Base-by-base conservation (phyloP, 1,140 invertebrate species). In the Anoplolepis gracilipes region DNA sequence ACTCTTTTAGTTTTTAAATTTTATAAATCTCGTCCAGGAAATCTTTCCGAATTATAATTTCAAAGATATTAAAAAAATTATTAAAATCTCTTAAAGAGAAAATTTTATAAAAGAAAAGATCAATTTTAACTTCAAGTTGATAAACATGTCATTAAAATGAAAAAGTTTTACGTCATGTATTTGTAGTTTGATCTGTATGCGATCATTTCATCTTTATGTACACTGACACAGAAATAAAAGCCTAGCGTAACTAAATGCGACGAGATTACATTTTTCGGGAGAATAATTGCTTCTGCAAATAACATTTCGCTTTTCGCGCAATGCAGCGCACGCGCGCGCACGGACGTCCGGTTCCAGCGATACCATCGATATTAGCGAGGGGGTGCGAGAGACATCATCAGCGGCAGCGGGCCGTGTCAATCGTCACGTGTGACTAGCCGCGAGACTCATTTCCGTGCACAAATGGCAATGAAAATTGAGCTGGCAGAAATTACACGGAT, bases 381-480 rank as follows among this genome's bases (percentile, higher is more conserved):
- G 33, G 42, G 65, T 33, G 57, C 33, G 77, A 67, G 77, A 70
- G 36, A 49, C 77, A 39, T 81, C 77, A 70, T 22, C 78, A 73
- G 53, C 53, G 25, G 78, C 78, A 82, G 25, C 78, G 78, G 78
- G 25, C 78, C 78, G 78, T 82, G 67, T 82, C 78, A 82, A 82
- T 82, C 78, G 78, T 82, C 78, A 82, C 78, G 78, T 82, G 78
- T 82, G 78, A 82, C 78, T 82, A 82, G 78, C 67, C 78, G 78
- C 78, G 67, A 82, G 78, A 82, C 78, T 82, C 78, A 82, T 82
- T 82, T 82, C 78, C 78, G 78, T 25, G 49, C 67, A 73, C 67
- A 82, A 82, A 82, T 82, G 65, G 61, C 79, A 86, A 65, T 73
- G 64, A 86, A 87, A 87, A 84, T 84, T 84, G 79, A 86, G 55